phyloP scores from a whole-genome alignment of 2,888 invertebrate genomes.

The Epistrophe grossulariae region DNA sequence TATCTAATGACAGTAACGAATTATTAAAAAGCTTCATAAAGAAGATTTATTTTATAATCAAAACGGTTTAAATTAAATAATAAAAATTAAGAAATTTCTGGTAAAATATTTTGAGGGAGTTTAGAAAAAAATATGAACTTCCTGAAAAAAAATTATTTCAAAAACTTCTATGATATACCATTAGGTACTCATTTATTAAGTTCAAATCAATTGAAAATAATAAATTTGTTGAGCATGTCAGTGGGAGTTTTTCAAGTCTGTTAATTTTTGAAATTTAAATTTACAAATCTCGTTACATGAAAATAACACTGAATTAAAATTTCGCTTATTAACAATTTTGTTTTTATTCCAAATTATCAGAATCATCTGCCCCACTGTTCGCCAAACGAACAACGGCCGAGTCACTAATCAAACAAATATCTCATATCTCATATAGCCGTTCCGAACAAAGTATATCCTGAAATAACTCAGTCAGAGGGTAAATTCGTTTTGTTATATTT shows the following conservation, averaged over 20 bases:
- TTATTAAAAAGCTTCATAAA: no score
- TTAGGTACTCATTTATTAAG: no score
- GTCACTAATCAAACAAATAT: background rate
- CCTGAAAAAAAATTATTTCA: no score
- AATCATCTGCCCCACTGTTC: background rate
- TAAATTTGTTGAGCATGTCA: background rate
- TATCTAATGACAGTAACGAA: no score
- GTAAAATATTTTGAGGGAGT: no score
- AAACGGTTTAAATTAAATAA: no score
- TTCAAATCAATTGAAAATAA: no score
- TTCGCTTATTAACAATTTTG: background rate
- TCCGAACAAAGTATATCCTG: conserved; percentile 8
- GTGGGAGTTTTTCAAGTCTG: background rate
- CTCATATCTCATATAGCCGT: conserved; percentile 11
- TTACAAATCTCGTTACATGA: background rate
- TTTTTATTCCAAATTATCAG: background rate
- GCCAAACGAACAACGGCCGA: background rate
- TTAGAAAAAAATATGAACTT: no score
- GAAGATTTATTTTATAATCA: no score
- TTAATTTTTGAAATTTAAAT: no score
- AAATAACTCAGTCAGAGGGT: background rate
- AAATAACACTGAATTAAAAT: background rate
- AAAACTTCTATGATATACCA: no score
- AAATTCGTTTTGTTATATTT: conserved; percentile 3
- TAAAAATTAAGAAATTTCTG: no score